These are phyloP conservation scores for Psococerastis gibbosa DNA, from an alignment of 2,888 invertebrate species.

Conservation along the genomic window DNA sequence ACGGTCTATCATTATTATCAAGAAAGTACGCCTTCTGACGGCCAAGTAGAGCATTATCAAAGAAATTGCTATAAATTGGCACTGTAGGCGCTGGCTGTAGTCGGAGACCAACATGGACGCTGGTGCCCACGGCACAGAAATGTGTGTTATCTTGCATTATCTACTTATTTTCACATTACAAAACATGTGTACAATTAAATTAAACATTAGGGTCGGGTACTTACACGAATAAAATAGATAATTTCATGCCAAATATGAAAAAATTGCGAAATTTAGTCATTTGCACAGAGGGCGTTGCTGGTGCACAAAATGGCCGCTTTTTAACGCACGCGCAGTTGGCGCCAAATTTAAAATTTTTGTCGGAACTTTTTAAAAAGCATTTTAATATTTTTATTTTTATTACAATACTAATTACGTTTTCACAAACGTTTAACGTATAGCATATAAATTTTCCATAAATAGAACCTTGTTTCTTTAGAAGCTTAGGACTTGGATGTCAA, in stretches of 20 bases:
- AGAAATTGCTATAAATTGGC: conserved; percentile 46
- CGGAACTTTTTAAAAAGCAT: no score
- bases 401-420: no score
- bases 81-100: conserved; percentile 49
- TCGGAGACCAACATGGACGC: conserved; percentile 23
- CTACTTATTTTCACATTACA: no score
- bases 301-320: neutral
- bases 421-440: no score
- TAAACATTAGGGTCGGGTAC: neutral
- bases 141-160: no score
- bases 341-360: neutral
- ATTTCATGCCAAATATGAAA: neutral
- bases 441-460: no score
- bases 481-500: no score
- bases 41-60: conserved; percentile 43
- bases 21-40: conserved; percentile 13
- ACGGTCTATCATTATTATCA: no score
- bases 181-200: no score
- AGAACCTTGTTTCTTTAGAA: no score
- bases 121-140: neutral
- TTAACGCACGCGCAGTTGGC: neutral
- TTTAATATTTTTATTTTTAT: no score
- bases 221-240: neutral
- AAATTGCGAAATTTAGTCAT: neutral
- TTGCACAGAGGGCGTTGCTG: neutral